Conservation (phyloP, 2,888 invertebrate species). For the Lumbricus terrestris region DNA sequence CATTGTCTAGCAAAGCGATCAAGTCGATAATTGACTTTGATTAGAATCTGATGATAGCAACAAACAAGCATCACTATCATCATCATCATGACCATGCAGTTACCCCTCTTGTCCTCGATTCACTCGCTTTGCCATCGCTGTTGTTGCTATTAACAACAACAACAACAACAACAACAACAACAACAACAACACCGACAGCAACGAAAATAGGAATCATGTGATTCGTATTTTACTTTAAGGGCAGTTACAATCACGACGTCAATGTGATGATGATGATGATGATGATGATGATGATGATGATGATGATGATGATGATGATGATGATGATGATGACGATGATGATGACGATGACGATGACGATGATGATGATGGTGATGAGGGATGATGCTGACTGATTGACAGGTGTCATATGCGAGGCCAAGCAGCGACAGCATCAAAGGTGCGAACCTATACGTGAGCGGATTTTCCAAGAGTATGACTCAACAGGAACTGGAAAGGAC, state of each 20-base stretch:
- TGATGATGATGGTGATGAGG: slow-evolving; percentile 9
- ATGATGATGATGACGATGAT: background rate
- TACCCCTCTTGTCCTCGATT: too few relatives aligned
- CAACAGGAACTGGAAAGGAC: slow-evolving; percentile 60
- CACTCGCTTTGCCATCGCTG: too few relatives aligned
- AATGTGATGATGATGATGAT: too few relatives aligned
- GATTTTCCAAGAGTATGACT: slow-evolving; percentile 59
- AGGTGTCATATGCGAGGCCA: slow-evolving; percentile 61
- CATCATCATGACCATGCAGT: too few relatives aligned
- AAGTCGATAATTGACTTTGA: too few relatives aligned
- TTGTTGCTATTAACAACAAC: too few relatives aligned
- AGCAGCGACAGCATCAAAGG: slow-evolving; percentile 61
- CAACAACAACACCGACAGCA: background rate
- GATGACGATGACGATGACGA: background rate
- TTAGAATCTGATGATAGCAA: too few relatives aligned
- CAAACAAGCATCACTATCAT: too few relatives aligned
- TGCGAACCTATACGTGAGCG: slow-evolving; percentile 61
- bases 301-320: background rate
- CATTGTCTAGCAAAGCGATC: too few relatives aligned
- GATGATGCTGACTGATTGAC: slow-evolving; percentile 32
- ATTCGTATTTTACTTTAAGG: too few relatives aligned
- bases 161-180: background rate
- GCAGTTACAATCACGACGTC: too few relatives aligned
- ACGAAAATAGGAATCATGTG: background rate
- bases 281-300: background rate